Evolutionary conservation across 2,797 vertebrate species (phyloP), one percentile per base, ranked within the genome.

Genomic region (Danionella dracula): DNA sequence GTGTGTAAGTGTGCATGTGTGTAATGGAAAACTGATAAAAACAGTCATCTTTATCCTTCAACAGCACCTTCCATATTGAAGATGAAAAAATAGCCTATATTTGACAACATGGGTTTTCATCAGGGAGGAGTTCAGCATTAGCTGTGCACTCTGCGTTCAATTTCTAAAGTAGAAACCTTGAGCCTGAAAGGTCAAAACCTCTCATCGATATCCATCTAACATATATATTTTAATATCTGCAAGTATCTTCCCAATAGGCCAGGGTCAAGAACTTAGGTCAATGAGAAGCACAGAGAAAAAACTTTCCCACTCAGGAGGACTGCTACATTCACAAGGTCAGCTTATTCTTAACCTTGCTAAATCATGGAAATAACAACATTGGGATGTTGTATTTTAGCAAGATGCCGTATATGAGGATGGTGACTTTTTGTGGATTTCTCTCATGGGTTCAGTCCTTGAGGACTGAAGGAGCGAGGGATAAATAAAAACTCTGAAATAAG

Each of bases 321-420:
- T 38, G 21, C 32, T 31, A 11, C 21, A 21, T 42, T 34, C 40
- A 31, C 54, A 59, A 45, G 31, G 51, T 38, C 15, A 45, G 29
- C n/a, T n/a, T n/a, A n/a, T 59, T 49, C 23, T 46, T 27, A 11
- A 20, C n/a, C n/a, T 23, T 11, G 32, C 7, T 40, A 29, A 57
- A 59, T 58, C 58, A 46, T 41, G 17, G 4, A 72, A 67, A 67
- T 49, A 21, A 32, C 61, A 53, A 46, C 46, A 38, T 21, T 9
- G 23, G 11, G 29, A 5, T 38, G 31, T 38, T 41, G 29, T 16
- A 63, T 23, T 29, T 35, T 38, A 55, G 11, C 7, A 17, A 29
- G 37, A 48, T 53, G 68, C 21, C 41, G n/a, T n/a, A n/a, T n/a
- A 54, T 13, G 40, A 45, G 41, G 12, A 13, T 5, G 11, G 38